Evolutionary conservation across 1,140 invertebrate species (phyloP).

Genomic region (Drosophila insularis): DNA sequence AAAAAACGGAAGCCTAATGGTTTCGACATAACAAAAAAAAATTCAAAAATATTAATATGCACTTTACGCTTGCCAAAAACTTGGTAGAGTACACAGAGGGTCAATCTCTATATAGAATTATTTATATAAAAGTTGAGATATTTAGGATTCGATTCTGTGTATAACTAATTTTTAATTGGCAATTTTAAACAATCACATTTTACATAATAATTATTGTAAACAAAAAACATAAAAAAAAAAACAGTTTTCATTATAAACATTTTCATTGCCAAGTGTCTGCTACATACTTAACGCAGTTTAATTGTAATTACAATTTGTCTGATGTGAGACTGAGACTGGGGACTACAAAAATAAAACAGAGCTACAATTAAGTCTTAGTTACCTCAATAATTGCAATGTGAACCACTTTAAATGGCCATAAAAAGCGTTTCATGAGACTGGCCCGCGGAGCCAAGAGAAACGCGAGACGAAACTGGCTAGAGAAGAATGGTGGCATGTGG

Average conservation of each 20-base stretch:
- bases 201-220: neutral
- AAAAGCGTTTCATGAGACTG: constrained; percentile 44
- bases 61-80: neutral
- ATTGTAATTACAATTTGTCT: constrained; percentile 61
- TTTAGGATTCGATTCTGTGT: no score
- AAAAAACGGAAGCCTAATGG: neutral
- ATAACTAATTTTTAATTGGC: no score
- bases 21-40: neutral
- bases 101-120: no score
- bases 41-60: neutral
- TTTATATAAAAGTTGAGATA: no score
- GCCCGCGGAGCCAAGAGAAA: neutral
- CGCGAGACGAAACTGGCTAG: neutral
- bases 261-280: constrained; percentile 55
- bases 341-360: constrained; percentile 36
- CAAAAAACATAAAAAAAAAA: neutral
- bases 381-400: constrained; percentile 42
- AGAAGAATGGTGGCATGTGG: neutral
- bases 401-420: constrained; percentile 58
- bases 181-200: neutral
- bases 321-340: constrained; percentile 14
- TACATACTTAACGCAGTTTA: constrained; percentile 50
- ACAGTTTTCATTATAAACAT: neutral
- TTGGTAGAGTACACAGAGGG: no score
- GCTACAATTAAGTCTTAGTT: constrained; percentile 4